phyloP scores from a whole-genome alignment of 2,888 invertebrate species.

The Thereva nobilitata region DNA sequence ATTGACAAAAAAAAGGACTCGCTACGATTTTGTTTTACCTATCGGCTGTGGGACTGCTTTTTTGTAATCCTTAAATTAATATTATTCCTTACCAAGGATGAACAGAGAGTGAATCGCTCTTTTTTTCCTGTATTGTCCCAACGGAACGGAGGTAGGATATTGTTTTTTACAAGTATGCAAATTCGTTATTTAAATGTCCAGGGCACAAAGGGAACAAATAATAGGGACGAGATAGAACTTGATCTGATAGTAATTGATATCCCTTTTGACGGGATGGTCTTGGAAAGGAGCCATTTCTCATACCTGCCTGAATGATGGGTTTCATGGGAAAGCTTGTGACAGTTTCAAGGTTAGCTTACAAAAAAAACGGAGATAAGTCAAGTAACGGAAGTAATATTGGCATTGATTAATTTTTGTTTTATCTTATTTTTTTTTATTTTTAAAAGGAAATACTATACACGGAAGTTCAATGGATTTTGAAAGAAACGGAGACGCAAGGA shows the following conservation, averaged over 20 bases:
- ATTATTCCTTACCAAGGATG: slow-evolving; percentile 32
- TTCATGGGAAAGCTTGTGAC: too few relatives aligned
- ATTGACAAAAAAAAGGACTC: slow-evolving; percentile 31
- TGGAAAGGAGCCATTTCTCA: too few relatives aligned
- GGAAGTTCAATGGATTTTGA: too few relatives aligned
- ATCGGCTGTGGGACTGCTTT: slow-evolving; percentile 19
- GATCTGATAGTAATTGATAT: slow-evolving; percentile 40
- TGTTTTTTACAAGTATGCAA: slow-evolving; percentile 41
- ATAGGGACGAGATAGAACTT: slow-evolving; percentile 34
- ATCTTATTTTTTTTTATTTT: too few relatives aligned
- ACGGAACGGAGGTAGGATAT: slow-evolving; percentile 2
- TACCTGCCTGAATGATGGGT: too few relatives aligned
- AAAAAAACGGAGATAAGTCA: too few relatives aligned
- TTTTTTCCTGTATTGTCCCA: slow-evolving; percentile 13
- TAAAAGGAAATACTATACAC: too few relatives aligned
- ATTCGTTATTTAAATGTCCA: slow-evolving; percentile 37
- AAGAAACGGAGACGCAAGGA: too few relatives aligned
- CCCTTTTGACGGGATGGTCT: slow-evolving; percentile 16
- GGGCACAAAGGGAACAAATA: slow-evolving; percentile 25
- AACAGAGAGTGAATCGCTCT: too few relatives aligned
- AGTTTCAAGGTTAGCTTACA: too few relatives aligned
- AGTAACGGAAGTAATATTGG: too few relatives aligned
- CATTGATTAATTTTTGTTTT: too few relatives aligned
- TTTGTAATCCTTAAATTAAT: slow-evolving; percentile 36
- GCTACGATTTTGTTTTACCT: slow-evolving; percentile 40